These are phyloP conservation scores for Dasysyrphus tricinctus DNA, from an alignment of 2,888 invertebrate genomes.

Conservation along the genomic window DNA sequence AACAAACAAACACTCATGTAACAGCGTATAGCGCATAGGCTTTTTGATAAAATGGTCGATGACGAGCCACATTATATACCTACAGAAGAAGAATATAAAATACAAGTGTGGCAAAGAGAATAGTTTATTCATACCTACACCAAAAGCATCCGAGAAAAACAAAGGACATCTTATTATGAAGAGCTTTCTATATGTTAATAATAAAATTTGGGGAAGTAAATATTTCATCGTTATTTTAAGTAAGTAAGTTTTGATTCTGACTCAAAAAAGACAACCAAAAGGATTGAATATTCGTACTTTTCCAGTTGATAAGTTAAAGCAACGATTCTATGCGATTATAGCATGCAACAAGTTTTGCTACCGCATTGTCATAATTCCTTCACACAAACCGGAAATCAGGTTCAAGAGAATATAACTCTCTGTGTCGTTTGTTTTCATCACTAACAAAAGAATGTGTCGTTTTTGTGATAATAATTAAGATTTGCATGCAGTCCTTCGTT, in stretches of 20 bases:
- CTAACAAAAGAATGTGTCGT: slow-evolving; percentile 34
- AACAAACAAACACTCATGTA: slow-evolving; percentile 59
- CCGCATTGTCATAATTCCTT: slow-evolving; percentile 8
- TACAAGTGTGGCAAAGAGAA: slow-evolving; percentile 62
- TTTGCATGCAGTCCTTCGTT: slow-evolving; percentile 51
- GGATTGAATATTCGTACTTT: not conserved
- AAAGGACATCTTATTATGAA: slow-evolving; percentile 26
- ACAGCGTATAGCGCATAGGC: slow-evolving; percentile 22
- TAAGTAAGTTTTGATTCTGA: slow-evolving; percentile 6
- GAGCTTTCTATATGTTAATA: slow-evolving; percentile 12
- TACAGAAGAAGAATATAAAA: slow-evolving; percentile 50
- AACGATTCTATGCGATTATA: not conserved
- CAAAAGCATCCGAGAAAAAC: not conserved
- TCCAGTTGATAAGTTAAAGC: not conserved
- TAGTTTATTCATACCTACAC: slow-evolving; percentile 15
- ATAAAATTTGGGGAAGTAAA: slow-evolving; percentile 21
- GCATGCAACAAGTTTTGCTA: slow-evolving; percentile 11
- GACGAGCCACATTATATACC: slow-evolving; percentile 25
- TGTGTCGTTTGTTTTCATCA: slow-evolving; percentile 14
- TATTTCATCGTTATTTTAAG: not conserved
- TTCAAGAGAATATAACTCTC: slow-evolving; percentile 8
- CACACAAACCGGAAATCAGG: not conserved
- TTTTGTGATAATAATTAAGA: slow-evolving; percentile 58
- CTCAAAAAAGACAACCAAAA: not conserved
- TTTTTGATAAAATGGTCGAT: slow-evolving; percentile 32